Evolutionary conservation across 2,888 invertebrate species (phyloP).

Genomic region (Carcina quercana): DNA sequence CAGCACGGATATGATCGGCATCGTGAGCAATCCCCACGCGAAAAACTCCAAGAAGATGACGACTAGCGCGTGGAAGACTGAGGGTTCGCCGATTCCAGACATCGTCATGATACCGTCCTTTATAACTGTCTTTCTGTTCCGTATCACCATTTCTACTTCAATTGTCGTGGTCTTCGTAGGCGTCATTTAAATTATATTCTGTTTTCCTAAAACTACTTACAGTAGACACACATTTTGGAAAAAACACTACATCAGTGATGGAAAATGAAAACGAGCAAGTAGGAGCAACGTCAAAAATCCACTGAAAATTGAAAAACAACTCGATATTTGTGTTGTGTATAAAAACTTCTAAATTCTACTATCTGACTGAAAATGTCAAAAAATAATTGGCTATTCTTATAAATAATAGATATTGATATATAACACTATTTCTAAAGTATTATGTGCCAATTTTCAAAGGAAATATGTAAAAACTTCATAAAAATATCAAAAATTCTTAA

Average conservation of each 20-base stretch:
- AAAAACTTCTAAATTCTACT: background rate
- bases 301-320: conserved; percentile 68
- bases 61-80: conserved; percentile 98
- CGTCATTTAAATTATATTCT: conserved; percentile 73
- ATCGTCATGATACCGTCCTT: conserved; percentile 93
- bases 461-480: too few relatives aligned
- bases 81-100: conserved; percentile 93
- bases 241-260: conserved; percentile 61
- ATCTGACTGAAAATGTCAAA: too few relatives aligned
- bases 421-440: too few relatives aligned
- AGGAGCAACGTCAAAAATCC: conserved; percentile 63
- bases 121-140: conserved; percentile 89
- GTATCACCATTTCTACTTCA: conserved; percentile 90
- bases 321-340: conserved; percentile 46
- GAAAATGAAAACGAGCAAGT: conserved; percentile 41
- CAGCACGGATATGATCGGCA: conserved; percentile 95
- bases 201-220: conserved; percentile 57
- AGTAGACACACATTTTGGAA: conserved; percentile 60
- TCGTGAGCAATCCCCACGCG: conserved; percentile 98
- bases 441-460: too few relatives aligned
- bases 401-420: too few relatives aligned
- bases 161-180: conserved; percentile 87
- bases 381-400: too few relatives aligned
- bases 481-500: too few relatives aligned
- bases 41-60: conserved; percentile 99